Conservation (phyloP, 2,797 vertebrate species). For the Vireo griseus region DNA sequence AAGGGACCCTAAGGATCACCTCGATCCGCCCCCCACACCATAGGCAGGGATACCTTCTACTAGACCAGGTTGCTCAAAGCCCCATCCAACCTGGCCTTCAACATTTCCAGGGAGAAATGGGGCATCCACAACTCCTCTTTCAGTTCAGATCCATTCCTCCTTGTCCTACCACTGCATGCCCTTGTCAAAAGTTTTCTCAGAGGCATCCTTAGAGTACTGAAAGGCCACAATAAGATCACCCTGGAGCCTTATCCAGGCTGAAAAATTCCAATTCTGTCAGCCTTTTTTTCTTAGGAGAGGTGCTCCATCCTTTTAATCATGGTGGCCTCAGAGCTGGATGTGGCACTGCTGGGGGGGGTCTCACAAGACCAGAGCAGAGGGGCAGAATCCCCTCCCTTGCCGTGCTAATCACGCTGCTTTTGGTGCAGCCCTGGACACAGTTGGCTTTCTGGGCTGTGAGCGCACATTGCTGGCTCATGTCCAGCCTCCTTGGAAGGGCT, state of each 20-base stretch:
- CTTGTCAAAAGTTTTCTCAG: background rate
- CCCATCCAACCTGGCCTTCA: background rate
- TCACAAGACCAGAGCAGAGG: background rate
- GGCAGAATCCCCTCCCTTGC: background rate
- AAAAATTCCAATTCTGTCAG: background rate
- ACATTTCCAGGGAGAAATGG: background rate
- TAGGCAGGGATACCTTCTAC: background rate
- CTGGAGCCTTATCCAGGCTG: background rate
- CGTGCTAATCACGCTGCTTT: background rate
- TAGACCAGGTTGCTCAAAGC: background rate
- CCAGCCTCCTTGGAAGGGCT: background rate
- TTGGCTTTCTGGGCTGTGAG: background rate
- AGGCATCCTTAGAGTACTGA: background rate
- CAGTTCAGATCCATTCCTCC: background rate
- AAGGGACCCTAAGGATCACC: background rate
- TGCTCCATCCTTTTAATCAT: background rate
- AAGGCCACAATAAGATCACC: background rate
- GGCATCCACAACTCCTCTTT: background rate
- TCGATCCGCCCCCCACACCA: no score
- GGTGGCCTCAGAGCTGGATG: background rate
- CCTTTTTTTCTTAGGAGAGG: background rate
- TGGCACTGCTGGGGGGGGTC: background rate
- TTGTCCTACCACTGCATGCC: background rate
- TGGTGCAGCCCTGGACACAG: background rate
- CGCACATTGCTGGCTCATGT: background rate